A percentile compares a stretch with the other conserved stretches of the same genome.
Conservation (phyloP, 1,140 invertebrate genomes). For the Armadillidium nasatum region DNA sequence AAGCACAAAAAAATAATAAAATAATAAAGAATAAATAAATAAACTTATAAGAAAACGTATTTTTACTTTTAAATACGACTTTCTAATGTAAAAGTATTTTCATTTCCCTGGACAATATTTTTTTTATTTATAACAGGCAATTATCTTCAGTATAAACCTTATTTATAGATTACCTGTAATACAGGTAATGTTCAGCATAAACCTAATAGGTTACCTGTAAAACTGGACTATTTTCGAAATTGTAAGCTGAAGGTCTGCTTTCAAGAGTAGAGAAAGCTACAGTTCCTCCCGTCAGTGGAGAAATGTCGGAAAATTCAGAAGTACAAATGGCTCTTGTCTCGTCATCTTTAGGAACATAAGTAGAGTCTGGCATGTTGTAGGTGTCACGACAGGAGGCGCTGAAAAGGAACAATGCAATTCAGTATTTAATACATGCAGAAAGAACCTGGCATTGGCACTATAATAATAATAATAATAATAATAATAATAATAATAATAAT, state of each 20-base stretch:
- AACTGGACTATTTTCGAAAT: conserved; percentile 80
- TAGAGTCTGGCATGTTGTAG: conserved; percentile 73
- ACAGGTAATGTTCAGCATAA: no score
- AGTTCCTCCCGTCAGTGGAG: conserved; percentile 88
- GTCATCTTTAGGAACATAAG: conserved; percentile 63
- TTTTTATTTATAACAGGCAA: no score
- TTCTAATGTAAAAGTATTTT: no score
- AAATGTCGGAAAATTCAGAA: conserved; percentile 95
- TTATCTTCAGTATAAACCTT: no score
- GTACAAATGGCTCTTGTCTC: conserved; percentile 89
- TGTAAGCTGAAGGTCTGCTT: conserved; percentile 82
- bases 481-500: neutral
- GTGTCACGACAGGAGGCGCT: conserved; percentile 84
- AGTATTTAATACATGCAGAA: neutral
- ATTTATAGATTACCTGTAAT: no score
- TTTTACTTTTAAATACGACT: no score
- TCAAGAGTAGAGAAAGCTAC: conserved; percentile 95
- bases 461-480: neutral
- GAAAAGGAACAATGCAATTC: conserved; percentile 40
- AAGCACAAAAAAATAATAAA: no score
- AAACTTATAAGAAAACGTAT: no score
- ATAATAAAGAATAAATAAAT: no score
- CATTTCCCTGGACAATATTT: no score
- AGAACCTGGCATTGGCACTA: neutral
- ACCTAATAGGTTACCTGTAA: conserved; percentile 58